A percentile compares a stretch with the other conserved stretches of the same genome.
These are phyloP conservation scores for Agonopterix alstromeriana DNA, from an alignment of 2,888 invertebrate species.

Conservation along the genomic window DNA sequence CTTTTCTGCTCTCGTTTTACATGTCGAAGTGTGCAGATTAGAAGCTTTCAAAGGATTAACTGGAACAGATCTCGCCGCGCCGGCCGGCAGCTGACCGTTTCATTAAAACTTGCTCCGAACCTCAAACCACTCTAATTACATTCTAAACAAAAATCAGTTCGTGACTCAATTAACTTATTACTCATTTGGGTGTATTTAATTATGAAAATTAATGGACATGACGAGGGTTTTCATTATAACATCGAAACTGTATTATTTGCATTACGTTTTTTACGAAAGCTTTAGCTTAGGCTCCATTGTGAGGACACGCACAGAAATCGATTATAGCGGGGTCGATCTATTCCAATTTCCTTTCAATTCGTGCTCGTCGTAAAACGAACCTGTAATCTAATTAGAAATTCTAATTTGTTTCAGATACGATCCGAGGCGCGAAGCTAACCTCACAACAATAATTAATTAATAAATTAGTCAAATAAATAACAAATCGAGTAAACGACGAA, in stretches of 20 bases:
- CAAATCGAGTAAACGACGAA: conserved; percentile 51
- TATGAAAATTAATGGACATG: background rate
- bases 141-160: conserved; percentile 42
- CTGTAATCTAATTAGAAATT: conserved; percentile 32
- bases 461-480: conserved; percentile 24
- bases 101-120: conserved; percentile 11
- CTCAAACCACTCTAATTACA: conserved; percentile 33
- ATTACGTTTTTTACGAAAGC: background rate
- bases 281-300: background rate
- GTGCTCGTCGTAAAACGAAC: conserved; percentile 19
- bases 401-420: conserved; percentile 62
- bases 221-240: conserved; percentile 15
- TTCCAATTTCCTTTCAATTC: conserved; percentile 34
- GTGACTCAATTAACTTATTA: conserved; percentile 29
- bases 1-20: conserved; percentile 24
- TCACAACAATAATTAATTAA: conserved; percentile 29
- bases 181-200: conserved; percentile 3
- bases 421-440: conserved; percentile 34
- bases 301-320: conserved; percentile 22
- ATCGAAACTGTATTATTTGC: background rate
- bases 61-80: conserved; percentile 36
- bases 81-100: conserved; percentile 27
- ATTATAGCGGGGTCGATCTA: conserved; percentile 29
- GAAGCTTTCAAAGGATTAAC: conserved; percentile 61
- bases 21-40: conserved; percentile 42